Percentiles rank a stretch among this genome's conserved stretches.
These are phyloP conservation scores for Ramphastos sulfuratus DNA, from an alignment of 2,113 vertebrate species.

Conservation along the genomic window DNA sequence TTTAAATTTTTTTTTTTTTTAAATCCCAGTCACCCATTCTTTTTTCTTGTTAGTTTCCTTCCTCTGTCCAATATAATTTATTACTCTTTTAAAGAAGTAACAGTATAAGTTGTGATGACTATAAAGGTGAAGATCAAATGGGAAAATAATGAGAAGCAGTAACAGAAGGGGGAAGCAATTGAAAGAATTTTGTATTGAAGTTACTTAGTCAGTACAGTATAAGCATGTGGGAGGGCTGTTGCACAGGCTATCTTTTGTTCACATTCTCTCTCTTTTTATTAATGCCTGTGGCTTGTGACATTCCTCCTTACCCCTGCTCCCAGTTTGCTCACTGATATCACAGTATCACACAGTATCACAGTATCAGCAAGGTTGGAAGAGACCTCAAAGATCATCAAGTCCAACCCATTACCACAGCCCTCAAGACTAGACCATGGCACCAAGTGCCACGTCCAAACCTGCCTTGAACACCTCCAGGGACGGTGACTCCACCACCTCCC, in stretches of 20 bases:
- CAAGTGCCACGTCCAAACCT: no score
- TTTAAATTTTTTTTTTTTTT: no score
- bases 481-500: no score
- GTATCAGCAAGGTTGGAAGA: no score
- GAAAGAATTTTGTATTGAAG: neutral
- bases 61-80: neutral
- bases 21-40: fast-evolving
- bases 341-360: no score
- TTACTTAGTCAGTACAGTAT: neutral
- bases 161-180: neutral
- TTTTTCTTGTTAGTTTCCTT: neutral
- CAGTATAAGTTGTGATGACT: neutral
- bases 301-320: neutral
- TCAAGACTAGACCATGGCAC: no score
- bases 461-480: no score
- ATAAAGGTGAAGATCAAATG: neutral
- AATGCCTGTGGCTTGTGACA: neutral
- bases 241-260: neutral
- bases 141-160: neutral
- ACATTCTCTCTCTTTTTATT: neutral
- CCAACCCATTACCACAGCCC: no score
- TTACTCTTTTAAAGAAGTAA: neutral
- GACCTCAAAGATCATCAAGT: no score
- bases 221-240: neutral
- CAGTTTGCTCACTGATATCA: neutral